Base-by-base conservation (phyloP, 2,113 vertebrate genomes). In the Xiphorhynchus elegans region DNA sequence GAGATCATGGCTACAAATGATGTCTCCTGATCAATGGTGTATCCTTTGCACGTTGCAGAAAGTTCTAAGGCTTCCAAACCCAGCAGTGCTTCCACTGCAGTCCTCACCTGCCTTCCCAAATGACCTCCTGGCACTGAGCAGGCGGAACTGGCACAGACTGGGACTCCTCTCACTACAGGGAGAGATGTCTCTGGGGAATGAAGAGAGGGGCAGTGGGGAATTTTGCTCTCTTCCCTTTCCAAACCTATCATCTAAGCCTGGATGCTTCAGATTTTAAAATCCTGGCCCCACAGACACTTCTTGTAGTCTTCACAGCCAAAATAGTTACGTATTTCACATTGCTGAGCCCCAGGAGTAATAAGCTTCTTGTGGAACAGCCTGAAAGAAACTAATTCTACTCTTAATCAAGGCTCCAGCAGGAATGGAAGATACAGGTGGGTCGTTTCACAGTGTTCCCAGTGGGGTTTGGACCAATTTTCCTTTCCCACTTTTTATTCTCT, bases 361-460 rank as follows among this genome's bases (percentile, higher is more conserved):
- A 73, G 8, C 56, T 75, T 59, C n/a, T 26, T 72, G n/a, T 67
- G 53, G 70, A 91, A 53, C 29, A 95, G 42, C 55, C 68, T 52
- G 63, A 67, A 80, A 88, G 64, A 85, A 90, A 77, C 12, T 2
- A 6, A 10, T 49, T 62, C 44, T 67, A 3, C 59, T 89, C 37
- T 42, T 68, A 59, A 39, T 31, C 17, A 17, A 82, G 74, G 18
- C 42, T 79, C 13, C 56, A 56, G 35, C 35, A 73, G 56, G 52
- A 95, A 23, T 18, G 35, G 58, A 69, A 70, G 69, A 53, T 37
- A 55, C 12, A 67, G 49, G 44, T 52, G 46, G 47, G 56, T 47
- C 20, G 33, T 66, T 90, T 93, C 91, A 82, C 80, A 75, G 84
- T 89, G 60, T 59, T 78, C 62, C 66, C 60, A 16, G 56, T 62